Percentiles rank a stretch among this genome's conserved stretches.
Conservation (phyloP, 2,113 vertebrate genomes). For the Orcinus orca region DNA sequence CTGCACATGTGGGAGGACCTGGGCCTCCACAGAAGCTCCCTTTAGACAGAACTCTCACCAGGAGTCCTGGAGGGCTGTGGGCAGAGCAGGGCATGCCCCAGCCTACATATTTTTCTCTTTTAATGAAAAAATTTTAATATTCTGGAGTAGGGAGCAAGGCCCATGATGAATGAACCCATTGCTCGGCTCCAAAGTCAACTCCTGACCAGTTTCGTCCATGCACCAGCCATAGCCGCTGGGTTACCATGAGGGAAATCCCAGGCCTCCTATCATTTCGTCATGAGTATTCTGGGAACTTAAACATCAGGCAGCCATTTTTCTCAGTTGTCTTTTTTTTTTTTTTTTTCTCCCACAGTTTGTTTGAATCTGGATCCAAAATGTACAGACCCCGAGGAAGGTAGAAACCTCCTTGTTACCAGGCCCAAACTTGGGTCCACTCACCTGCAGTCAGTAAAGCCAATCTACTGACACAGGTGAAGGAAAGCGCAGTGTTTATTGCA, state of each 20-base stretch:
- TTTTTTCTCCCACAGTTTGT: rapidly evolving
- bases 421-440: neutral
- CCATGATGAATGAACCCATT: neutral
- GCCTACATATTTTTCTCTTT: neutral
- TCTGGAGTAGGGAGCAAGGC: neutral
- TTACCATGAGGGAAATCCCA: neutral
- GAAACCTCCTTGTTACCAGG: neutral
- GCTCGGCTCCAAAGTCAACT: neutral
- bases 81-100: neutral
- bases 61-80: neutral
- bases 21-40: neutral
- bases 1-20: neutral
- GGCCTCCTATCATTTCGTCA: neutral
- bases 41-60: neutral
- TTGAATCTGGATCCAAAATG: neutral
- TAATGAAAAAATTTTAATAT: neutral
- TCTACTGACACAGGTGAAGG: neutral
- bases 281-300: neutral
- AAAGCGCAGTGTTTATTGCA: neutral
- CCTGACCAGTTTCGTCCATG: neutral
- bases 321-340: neutral
- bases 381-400: too few relatives aligned
- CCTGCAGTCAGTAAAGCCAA: too few relatives aligned
- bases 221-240: neutral
- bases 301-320: too few relatives aligned